Evolutionary conservation across 2,797 vertebrate species (phyloP).

Genomic region (Pantherophis alleghaniensis): DNA sequence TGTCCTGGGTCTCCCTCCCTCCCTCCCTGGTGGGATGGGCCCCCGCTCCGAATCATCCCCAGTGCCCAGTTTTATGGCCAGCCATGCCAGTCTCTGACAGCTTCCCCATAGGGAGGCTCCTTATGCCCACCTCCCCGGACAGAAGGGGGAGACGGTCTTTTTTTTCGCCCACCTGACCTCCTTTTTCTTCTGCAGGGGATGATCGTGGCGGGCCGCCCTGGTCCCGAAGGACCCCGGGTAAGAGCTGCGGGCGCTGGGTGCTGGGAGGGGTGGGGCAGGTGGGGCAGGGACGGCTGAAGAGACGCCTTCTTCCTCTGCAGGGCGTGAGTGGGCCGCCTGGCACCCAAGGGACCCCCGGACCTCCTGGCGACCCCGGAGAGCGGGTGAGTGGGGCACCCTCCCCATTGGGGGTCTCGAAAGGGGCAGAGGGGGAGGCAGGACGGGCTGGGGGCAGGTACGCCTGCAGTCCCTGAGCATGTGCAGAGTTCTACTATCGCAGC

Average conservation of each 20-base stretch:
- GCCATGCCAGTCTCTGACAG: background rate
- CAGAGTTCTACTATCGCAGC: background rate
- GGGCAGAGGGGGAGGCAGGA: background rate
- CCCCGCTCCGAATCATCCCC: background rate
- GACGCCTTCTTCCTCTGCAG: slow-evolving; percentile 53
- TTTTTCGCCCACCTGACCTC: background rate
- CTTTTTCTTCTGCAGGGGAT: slow-evolving; percentile 77
- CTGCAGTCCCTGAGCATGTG: background rate
- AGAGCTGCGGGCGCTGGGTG: slow-evolving; percentile 56
- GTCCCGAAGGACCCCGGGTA: slow-evolving; percentile 88
- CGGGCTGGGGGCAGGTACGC: background rate
- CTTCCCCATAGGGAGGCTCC: background rate
- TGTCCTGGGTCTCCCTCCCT: background rate
- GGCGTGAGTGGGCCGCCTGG: slow-evolving; percentile 82
- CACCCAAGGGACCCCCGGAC: slow-evolving; percentile 81
- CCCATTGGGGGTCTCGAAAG: background rate
- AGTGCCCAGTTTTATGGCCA: background rate
- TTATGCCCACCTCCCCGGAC: background rate
- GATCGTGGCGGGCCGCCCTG: slow-evolving; percentile 89
- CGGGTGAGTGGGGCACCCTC: slow-evolving; percentile 74
- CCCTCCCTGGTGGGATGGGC: background rate
- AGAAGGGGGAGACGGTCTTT: background rate
- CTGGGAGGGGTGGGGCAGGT: accelerated
- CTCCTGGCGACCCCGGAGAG: slow-evolving; percentile 86
- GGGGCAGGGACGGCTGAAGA: background rate